A percentile compares a stretch with the other conserved stretches of the same genome.
Conservation (phyloP, 2,113 vertebrate genomes). For the Myotis davidii region DNA sequence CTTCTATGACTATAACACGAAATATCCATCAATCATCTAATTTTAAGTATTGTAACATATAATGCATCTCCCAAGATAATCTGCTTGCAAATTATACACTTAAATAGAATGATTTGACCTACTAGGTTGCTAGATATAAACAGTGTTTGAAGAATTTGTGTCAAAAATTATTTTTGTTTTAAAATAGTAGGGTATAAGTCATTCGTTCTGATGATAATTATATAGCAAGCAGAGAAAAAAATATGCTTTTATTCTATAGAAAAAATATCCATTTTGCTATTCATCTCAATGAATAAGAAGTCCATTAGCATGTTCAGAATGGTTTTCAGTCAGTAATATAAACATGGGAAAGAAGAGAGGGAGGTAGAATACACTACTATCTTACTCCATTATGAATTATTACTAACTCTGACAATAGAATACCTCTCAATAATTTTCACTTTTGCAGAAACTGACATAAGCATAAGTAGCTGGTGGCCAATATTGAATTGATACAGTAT, state of each 20-base stretch:
- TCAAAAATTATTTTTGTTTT: constrained; percentile 40
- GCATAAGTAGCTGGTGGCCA: not conserved
- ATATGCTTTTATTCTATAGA: not conserved
- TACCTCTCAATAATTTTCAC: not conserved
- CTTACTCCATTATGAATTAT: not conserved
- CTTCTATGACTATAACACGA: not conserved
- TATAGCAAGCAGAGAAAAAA: not conserved
- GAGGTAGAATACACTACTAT: not conserved
- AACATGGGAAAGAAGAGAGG: not conserved
- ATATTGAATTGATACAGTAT: not conserved
- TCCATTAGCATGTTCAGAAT: not conserved
- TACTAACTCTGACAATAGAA: not conserved
- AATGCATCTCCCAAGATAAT: not conserved
- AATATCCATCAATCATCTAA: not conserved
- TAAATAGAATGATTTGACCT: constrained; percentile 36
- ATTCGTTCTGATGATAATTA: constrained; percentile 26
- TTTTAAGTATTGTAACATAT: not conserved
- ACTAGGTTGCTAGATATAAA: not conserved
- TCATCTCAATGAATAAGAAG: not conserved
- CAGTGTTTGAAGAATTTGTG: not conserved
- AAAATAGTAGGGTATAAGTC: not conserved
- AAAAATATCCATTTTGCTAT: not conserved
- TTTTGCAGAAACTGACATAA: constrained; percentile 4
- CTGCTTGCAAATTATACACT: not conserved
- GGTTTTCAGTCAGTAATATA: constrained; percentile 2